Percentiles rank a stretch among this genome's conserved stretches.
These are phyloP conservation scores for Pteria penguin DNA, from an alignment of 2,888 invertebrate species.

Conservation along the genomic window DNA sequence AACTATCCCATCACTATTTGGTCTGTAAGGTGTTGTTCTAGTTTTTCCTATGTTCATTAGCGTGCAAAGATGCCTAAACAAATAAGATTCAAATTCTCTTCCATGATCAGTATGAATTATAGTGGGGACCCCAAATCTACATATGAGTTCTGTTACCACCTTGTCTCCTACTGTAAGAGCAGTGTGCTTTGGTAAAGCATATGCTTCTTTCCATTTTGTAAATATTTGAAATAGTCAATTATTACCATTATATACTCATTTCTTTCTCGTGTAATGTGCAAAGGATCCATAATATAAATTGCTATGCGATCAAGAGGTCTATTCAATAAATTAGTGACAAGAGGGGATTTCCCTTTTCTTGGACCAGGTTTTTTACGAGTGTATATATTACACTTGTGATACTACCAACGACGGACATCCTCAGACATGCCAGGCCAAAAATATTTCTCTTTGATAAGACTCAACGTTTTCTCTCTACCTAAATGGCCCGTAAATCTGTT, in stretches of 20 bases:
- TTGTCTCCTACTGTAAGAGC: too few species aligned
- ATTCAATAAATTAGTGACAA: background rate
- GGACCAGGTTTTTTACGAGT: too few species aligned
- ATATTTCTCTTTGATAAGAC: constrained; percentile 12
- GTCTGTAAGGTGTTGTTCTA: constrained; percentile 44
- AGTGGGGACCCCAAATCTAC: too few species aligned
- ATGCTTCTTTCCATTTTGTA: too few species aligned
- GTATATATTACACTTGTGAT: too few species aligned
- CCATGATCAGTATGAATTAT: too few species aligned
- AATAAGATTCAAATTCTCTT: constrained; percentile 35
- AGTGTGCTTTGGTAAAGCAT: too few species aligned
- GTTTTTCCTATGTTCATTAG: constrained; percentile 32
- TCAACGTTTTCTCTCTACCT: constrained; percentile 16
- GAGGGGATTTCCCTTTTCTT: too few species aligned
- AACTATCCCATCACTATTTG: constrained; percentile 45
- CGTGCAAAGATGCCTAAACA: constrained; percentile 28
- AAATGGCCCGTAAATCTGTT: constrained; percentile 7
- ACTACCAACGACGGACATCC: constrained; percentile 12
- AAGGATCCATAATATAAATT: background rate
- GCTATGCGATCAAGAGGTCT: background rate
- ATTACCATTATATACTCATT: too few species aligned
- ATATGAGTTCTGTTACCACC: too few species aligned
- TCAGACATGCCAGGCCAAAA: constrained; percentile 22
- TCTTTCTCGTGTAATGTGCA: background rate
- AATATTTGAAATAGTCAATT: too few species aligned